Evolutionary conservation across 2,797 vertebrate species (phyloP), one percentile per base, ranked within the genome.

Genomic region (Enteromius radiatus): DNA sequence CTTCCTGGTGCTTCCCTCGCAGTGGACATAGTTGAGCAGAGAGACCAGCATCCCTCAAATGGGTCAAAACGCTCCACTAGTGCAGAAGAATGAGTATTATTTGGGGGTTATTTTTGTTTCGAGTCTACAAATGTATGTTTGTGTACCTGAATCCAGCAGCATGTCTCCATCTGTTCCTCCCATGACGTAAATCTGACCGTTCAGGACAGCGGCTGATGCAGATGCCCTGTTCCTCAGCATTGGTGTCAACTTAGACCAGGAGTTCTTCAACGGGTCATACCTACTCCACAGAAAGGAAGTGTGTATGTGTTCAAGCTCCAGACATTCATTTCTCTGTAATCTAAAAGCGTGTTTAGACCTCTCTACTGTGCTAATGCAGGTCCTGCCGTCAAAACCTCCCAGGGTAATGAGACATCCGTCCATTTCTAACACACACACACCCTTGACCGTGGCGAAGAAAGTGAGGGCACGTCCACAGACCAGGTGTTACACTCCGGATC

Each of bases 241-340:
- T 2, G 89, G 85, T 0, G 89, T 84, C 56, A 91, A 49, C 52
- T 83, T 90, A 49, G 38, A 78, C 91, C 91, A 91, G 36, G 82
- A 83, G 67, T 91, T 91, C 68, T 87, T 78, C 38, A 52, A 26
- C 1, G 91, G 90, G 56, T 92, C 88, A 19, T 90, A 91, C 33
- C 89, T 91, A 76, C 45, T 12, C 77, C 80, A 71, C 41, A 87
- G 31, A 26, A 31, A 56, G 26, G 5, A 69, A 56, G 10, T 52
- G 31, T 17, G 9, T 21, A 45, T 78, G 3, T 47, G 68, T 84
- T 26, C 64, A 11, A 47, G n/a, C 17, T 49, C 9, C 52, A 47
- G 41, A 43, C 5, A 45, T 64, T 12, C 2, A 19, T 36, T 69
- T 82, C 11, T 69, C 54, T 3, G 77, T 78, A 0, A 84, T 69